These are phyloP conservation scores for Drosophila limbata DNA, from an alignment of 2,888 invertebrate genomes.

Conservation along the genomic window DNA sequence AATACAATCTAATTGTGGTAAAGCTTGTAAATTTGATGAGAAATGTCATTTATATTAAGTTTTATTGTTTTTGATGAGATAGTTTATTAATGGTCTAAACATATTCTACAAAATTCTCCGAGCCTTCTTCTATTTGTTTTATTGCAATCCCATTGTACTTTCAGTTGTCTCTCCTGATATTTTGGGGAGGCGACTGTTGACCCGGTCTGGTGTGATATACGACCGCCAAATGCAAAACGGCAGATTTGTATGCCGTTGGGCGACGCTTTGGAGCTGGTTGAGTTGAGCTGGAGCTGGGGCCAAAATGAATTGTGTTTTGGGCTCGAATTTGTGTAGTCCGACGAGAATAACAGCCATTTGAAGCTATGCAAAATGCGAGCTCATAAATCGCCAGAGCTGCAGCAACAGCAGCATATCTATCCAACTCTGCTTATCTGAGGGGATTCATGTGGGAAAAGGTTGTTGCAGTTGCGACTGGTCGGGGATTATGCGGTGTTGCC, in stretches of 20 bases:
- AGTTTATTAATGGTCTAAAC: too few relatives aligned
- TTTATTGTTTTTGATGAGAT: too few relatives aligned
- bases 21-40: too few relatives aligned
- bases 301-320: conserved; percentile 62
- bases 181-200: conserved; percentile 26
- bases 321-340: conserved; percentile 58
- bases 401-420: conserved; percentile 30
- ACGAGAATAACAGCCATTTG: conserved; percentile 68
- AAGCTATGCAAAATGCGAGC: conserved; percentile 76
- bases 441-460: conserved; percentile 4
- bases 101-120: background rate
- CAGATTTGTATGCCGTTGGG: conserved; percentile 67
- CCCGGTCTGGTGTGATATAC: conserved; percentile 62
- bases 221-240: conserved; percentile 73
- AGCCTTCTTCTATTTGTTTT: background rate
- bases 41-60: too few relatives aligned
- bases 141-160: conserved; percentile 34
- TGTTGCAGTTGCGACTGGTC: conserved; percentile 26
- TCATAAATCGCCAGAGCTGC: conserved; percentile 63
- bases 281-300: conserved; percentile 7
- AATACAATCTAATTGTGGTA: too few relatives aligned
- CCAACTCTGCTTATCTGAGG: conserved; percentile 39
- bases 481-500: conserved; percentile 48
- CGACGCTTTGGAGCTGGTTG: conserved; percentile 49
- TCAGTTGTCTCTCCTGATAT: background rate